A percentile compares a stretch with the other conserved stretches of the same genome.
These are phyloP conservation scores for Alligator sinensis DNA, from an alignment of 2,113 vertebrate species.

Conservation along the genomic window DNA sequence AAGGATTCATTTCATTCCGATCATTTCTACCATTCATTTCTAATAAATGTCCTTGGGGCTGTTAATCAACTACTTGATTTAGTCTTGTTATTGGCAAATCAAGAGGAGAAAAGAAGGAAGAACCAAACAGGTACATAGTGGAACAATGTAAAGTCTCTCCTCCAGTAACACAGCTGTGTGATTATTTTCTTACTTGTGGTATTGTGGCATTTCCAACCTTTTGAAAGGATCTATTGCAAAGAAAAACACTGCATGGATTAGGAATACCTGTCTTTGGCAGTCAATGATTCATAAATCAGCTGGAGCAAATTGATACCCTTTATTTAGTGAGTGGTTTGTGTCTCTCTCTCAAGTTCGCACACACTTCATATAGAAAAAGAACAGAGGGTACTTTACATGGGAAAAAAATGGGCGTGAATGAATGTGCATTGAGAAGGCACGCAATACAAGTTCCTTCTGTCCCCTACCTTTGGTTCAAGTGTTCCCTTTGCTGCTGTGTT, in stretches of 20 bases:
- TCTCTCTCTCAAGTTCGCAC: not conserved
- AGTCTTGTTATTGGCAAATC: not conserved
- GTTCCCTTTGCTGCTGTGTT: not conserved
- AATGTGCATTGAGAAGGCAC: not conserved
- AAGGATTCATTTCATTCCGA: not conserved
- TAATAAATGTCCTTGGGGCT: not conserved
- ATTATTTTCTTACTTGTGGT: not conserved
- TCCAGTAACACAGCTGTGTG: not conserved
- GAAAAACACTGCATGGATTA: not conserved
- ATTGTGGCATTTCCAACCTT: not conserved
- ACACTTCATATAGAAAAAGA: not conserved
- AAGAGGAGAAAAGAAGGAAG: not conserved
- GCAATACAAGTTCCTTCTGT: not conserved
- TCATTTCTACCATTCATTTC: not conserved
- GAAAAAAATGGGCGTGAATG: not conserved
- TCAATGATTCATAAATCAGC: not conserved
- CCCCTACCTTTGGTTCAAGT: not conserved
- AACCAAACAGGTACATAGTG: not conserved
- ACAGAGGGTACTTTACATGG: not conserved
- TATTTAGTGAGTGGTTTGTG: not conserved
- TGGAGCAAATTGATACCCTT: not conserved
- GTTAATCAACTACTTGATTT: not conserved
- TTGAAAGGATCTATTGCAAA: not conserved
- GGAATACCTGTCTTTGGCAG: not conserved
- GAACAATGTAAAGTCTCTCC: not conserved